These are phyloP conservation scores for Rhinopomastus cyanomelas DNA, from an alignment of 2,113 vertebrate species.

Conservation along the genomic window DNA sequence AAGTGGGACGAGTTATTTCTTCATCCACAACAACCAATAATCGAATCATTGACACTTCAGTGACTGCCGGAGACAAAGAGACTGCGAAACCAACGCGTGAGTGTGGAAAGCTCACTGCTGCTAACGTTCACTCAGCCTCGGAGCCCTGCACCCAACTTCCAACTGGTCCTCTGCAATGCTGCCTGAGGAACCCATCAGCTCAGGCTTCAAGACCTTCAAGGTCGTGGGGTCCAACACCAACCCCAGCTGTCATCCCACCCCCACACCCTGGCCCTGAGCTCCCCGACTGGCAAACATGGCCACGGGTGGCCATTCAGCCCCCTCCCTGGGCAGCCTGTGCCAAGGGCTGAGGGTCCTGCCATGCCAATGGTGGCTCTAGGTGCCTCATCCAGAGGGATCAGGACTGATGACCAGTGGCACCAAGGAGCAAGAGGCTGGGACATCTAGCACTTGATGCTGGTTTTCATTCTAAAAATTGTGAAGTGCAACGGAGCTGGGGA, in stretches of 20 bases:
- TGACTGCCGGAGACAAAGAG: background rate
- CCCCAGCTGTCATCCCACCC: too few relatives aligned
- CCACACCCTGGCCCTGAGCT: too few relatives aligned
- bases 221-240: too few relatives aligned
- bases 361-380: too few relatives aligned
- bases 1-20: conserved; percentile 22
- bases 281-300: too few relatives aligned
- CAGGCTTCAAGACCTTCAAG: background rate
- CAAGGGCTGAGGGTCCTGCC: too few relatives aligned
- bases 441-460: background rate
- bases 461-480: background rate
- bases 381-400: too few relatives aligned
- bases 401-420: too few relatives aligned
- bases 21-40: conserved; percentile 22
- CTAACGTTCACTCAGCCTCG: background rate
- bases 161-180: background rate
- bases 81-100: background rate
- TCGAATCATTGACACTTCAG: conserved; percentile 50
- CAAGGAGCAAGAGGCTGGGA: rapidly evolving
- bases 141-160: too few relatives aligned
- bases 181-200: background rate
- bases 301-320: too few relatives aligned
- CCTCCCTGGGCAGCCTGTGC: too few relatives aligned
- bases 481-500: too few relatives aligned
- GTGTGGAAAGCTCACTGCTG: background rate